Evolutionary conservation across 2,797 vertebrate species (phyloP).

Genomic region (Melanotaenia boesemani): DNA sequence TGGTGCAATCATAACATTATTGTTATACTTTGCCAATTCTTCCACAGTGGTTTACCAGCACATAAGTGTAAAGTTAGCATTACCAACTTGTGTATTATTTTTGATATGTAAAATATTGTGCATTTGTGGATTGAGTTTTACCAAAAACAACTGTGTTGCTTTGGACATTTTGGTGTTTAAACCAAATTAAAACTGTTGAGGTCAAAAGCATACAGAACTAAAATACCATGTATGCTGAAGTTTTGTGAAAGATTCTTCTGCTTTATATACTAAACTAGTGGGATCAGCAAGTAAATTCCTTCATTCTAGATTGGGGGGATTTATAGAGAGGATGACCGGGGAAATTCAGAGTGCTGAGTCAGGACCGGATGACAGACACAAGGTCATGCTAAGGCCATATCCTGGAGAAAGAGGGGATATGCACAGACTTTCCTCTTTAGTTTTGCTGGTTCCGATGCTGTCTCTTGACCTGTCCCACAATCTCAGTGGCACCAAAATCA

Average conservation of each 20-base stretch:
- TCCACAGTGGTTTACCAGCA: not conserved
- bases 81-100: not conserved
- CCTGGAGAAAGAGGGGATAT: conserved; percentile 64
- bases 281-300: not conserved
- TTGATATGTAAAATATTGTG: not conserved
- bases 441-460: conserved; percentile 40
- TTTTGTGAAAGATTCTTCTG: not conserved
- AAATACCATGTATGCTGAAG: not conserved
- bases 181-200: not conserved
- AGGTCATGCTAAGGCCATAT: conserved; percentile 68
- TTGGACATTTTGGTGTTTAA: not conserved
- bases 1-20: not conserved
- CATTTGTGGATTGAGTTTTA: not conserved
- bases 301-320: conserved; percentile 1
- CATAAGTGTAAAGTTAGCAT: not conserved
- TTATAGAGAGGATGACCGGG: conserved; percentile 34
- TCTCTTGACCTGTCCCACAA: conserved; percentile 71
- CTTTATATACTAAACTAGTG: not conserved
- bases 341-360: conserved; percentile 71
- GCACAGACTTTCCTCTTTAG: conserved; percentile 53
- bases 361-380: conserved; percentile 58
- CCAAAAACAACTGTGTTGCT: not conserved
- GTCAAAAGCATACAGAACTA: not conserved
- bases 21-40: not conserved
- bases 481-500: conserved; percentile 44